A percentile compares a stretch with the other conserved stretches of the same genome.
Conservation (phyloP, 1,140 invertebrate genomes). For the Hycleus cichorii region DNA sequence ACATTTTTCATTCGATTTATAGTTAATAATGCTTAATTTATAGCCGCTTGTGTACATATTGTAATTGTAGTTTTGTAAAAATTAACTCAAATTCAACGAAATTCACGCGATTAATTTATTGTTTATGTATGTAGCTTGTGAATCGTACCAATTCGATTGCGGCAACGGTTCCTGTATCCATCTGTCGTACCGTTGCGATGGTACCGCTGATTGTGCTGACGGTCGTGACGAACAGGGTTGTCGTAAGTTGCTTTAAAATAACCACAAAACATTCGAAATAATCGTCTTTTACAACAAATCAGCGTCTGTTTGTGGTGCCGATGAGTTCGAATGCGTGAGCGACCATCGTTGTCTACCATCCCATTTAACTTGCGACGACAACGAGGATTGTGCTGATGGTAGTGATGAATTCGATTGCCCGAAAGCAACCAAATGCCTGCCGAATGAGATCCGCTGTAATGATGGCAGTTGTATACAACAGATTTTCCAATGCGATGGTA, state of each 20-base stretch:
- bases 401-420: conserved; percentile 83
- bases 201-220: conserved; percentile 56
- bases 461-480: conserved; percentile 82
- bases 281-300: too few relatives aligned
- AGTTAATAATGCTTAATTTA: too few relatives aligned
- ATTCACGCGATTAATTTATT: too few relatives aligned
- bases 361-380: conserved; percentile 83
- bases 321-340: conserved; percentile 59
- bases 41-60: too few relatives aligned
- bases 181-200: conserved; percentile 50
- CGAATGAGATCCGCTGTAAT: conserved; percentile 62
- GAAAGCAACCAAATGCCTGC: conserved; percentile 37
- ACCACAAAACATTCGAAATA: too few relatives aligned
- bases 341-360: conserved; percentile 81
- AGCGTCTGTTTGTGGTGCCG: conserved; percentile 49
- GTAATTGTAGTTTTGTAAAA: too few relatives aligned
- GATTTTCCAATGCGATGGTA: conserved; percentile 82
- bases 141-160: conserved; percentile 43
- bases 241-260: not conserved
- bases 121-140: not conserved
- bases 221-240: conserved; percentile 61
- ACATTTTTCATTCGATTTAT: not conserved
- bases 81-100: too few relatives aligned
- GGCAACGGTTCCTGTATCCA: conserved; percentile 47
- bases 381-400: conserved; percentile 76